phyloP scores from a whole-genome alignment of 2,888 invertebrate species.

The Stenolophus ochropezus region DNA sequence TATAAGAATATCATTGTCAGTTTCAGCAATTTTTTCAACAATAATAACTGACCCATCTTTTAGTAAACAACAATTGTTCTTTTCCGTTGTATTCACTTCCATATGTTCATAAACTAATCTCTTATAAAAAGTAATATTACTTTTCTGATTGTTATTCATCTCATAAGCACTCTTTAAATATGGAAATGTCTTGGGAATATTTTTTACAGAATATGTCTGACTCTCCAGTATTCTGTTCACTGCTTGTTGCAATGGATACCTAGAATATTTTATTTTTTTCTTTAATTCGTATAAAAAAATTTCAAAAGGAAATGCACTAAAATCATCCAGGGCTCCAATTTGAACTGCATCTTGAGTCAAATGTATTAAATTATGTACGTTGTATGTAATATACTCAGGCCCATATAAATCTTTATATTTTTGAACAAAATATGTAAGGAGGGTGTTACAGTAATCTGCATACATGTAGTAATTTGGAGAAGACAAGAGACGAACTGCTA shows the following conservation, averaged over 20 bases:
- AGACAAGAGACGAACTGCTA: too few relatives aligned
- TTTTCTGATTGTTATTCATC: not conserved
- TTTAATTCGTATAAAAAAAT: too few relatives aligned
- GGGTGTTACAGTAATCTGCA: too few relatives aligned
- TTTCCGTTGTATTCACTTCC: not conserved
- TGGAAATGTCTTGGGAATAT: not conserved
- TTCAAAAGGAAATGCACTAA: too few relatives aligned
- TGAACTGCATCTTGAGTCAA: too few relatives aligned
- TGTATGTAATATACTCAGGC: too few relatives aligned
- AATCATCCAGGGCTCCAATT: too few relatives aligned
- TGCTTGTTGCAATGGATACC: not conserved
- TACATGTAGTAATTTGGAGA: too few relatives aligned
- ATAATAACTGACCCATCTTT: not conserved
- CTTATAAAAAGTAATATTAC: not conserved
- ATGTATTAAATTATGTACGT: too few relatives aligned
- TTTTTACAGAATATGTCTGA: not conserved
- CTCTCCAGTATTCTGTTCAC: not conserved
- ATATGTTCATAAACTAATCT: not conserved
- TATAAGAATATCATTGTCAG: not conserved
- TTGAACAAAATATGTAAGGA: too few relatives aligned
- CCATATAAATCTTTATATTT: too few relatives aligned
- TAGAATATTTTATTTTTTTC: not conserved
- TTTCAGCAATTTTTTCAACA: not conserved
- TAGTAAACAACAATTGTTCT: not conserved
- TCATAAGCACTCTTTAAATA: not conserved